Evolutionary conservation across 2,888 invertebrate species (phyloP).

Genomic region (Tachina lurida): DNA sequence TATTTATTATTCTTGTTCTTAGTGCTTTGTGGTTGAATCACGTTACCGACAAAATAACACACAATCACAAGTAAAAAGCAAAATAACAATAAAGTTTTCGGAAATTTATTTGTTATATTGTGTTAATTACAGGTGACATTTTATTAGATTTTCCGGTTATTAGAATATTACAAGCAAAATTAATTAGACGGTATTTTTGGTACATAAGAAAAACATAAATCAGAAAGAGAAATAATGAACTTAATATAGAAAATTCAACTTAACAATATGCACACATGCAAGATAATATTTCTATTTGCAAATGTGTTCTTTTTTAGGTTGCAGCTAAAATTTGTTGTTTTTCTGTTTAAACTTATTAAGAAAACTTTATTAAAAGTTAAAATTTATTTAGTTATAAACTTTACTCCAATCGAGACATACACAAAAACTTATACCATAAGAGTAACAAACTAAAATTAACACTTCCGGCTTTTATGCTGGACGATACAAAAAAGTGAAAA

Average conservation of each 20-base stretch:
- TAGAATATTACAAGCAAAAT: constrained; percentile 46
- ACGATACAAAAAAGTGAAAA: constrained; percentile 26
- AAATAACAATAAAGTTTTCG: constrained; percentile 41
- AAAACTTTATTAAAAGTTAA: constrained; percentile 47
- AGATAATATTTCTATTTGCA: background rate
- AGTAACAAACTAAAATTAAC: constrained; percentile 46
- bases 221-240: background rate
- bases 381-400: constrained; percentile 48
- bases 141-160: constrained; percentile 64
- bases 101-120: constrained; percentile 59
- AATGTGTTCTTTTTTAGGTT: constrained; percentile 1
- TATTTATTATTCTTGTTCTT: constrained; percentile 13
- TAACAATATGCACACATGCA: background rate
- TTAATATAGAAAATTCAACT: background rate
- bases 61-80: constrained; percentile 12
- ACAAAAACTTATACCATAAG: background rate
- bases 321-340: background rate
- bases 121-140: constrained; percentile 69
- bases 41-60: constrained; percentile 12
- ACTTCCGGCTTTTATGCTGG: constrained; percentile 39
- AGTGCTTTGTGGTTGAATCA: constrained; percentile 10
- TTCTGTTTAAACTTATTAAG: constrained; percentile 12
- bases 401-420: background rate
- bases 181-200: constrained; percentile 39
- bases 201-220: constrained; percentile 38